Evolutionary conservation across 1,140 invertebrate species (phyloP).

Genomic region (Zaprionus tsacasi): DNA sequence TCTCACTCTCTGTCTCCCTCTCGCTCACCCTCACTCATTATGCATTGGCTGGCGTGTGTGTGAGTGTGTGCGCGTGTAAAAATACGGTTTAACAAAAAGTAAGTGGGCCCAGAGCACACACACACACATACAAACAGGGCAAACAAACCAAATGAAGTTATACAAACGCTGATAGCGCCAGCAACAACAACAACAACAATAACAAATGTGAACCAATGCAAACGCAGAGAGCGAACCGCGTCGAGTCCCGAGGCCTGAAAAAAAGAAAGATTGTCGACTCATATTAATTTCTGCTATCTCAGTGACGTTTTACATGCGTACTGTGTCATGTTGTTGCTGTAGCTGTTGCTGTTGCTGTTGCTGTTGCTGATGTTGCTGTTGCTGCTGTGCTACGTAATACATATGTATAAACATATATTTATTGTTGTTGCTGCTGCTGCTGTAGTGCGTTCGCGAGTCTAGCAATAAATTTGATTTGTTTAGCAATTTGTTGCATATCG

Average conservation of each 20-base stretch:
- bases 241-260: constrained; percentile 36
- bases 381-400: neutral
- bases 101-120: constrained; percentile 43
- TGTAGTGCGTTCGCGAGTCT: constrained; percentile 42
- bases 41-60: constrained; percentile 4
- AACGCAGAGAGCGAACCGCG: constrained; percentile 8
- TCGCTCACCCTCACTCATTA: neutral
- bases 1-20: constrained; percentile 13
- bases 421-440: constrained; percentile 23
- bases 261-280: constrained; percentile 42
- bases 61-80: constrained; percentile 38
- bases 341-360: constrained; percentile 21
- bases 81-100: constrained; percentile 65
- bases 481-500: constrained; percentile 83
- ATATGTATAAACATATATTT: constrained; percentile 4
- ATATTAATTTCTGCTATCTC: constrained; percentile 78
- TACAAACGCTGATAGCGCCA: constrained; percentile 69
- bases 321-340: constrained; percentile 31
- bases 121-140: constrained; percentile 10
- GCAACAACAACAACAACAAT: constrained; percentile 29
- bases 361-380: neutral
- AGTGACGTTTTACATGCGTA: constrained; percentile 67
- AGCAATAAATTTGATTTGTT: constrained; percentile 83
- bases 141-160: constrained; percentile 73
- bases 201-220: constrained; percentile 13